Conservation (phyloP, 2,797 vertebrate species). For the Catharus ustulatus region DNA sequence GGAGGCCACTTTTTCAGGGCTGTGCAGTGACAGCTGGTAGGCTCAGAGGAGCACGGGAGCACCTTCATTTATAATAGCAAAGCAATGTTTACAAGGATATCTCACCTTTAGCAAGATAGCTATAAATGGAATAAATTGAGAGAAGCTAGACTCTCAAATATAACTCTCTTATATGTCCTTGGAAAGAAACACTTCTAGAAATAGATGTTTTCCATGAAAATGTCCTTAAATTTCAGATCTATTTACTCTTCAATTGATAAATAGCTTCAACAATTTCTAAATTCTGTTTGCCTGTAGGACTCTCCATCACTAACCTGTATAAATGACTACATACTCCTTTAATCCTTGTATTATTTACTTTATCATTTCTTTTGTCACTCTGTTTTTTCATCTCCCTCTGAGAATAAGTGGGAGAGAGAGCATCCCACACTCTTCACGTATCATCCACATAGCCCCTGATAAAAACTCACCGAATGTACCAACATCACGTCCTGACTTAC, state of each 20-base stretch:
- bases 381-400: slow-evolving; percentile 52
- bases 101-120: slow-evolving; percentile 38
- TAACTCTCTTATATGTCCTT: slow-evolving; percentile 2
- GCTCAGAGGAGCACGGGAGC: not conserved
- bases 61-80: slow-evolving; percentile 5
- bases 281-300: slow-evolving; percentile 13
- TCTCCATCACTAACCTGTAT: slow-evolving; percentile 10
- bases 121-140: slow-evolving; percentile 32
- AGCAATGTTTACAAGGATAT: slow-evolving; percentile 19
- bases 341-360: slow-evolving; percentile 61
- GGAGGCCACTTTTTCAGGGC: not conserved
- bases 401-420: slow-evolving; percentile 59
- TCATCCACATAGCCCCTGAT: slow-evolving; percentile 32
- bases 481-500: slow-evolving; percentile 19
- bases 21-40: not conserved
- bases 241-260: slow-evolving; percentile 10
- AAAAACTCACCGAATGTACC: slow-evolving; percentile 46
- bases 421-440: slow-evolving; percentile 53
- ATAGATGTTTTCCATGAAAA: slow-evolving; percentile 38
- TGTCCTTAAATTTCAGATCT: slow-evolving; percentile 11
- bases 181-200: slow-evolving; percentile 45
- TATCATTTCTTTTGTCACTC: slow-evolving; percentile 51
- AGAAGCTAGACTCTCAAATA: not conserved
- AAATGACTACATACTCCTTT: slow-evolving; percentile 28
- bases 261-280: slow-evolving; percentile 42